Conservation (phyloP, 2,113 vertebrate species). For the Lycaon pictus region DNA sequence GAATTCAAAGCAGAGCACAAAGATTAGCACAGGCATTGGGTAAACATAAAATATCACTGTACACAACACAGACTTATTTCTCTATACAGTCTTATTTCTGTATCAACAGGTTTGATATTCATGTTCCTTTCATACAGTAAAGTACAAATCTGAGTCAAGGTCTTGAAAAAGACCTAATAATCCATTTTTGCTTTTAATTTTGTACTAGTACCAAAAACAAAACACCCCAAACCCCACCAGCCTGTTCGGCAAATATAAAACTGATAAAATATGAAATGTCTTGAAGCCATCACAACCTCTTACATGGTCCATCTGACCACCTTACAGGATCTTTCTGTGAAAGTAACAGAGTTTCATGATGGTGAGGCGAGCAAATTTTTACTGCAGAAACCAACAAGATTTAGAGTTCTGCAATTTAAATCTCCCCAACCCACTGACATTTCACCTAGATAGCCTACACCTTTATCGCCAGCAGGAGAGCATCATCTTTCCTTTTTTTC, state of each 20-base stretch:
- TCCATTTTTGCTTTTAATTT: background rate
- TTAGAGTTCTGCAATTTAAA: background rate
- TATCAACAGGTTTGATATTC: background rate
- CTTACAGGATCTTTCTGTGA: background rate
- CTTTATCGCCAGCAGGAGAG: rapidly evolving
- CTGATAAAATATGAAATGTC: background rate
- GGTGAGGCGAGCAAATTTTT: background rate
- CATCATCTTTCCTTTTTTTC: background rate
- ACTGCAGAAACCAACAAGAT: background rate
- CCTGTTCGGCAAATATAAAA: too few species aligned
- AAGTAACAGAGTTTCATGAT: background rate
- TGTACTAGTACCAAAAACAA: background rate
- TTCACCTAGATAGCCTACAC: rapidly evolving
- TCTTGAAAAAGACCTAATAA: background rate
- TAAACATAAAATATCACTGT: background rate
- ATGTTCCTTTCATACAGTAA: background rate
- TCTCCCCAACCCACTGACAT: background rate
- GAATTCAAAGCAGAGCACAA: slow-evolving; percentile 58
- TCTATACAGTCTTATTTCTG: background rate
- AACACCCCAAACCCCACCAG: background rate
- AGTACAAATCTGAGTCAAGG: slow-evolving; percentile 51
- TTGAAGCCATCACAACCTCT: background rate
- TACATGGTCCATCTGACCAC: rapidly evolving
- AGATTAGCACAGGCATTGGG: slow-evolving; percentile 22
- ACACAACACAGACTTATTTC: background rate